phyloP scores from a whole-genome alignment of 2,113 vertebrate genomes.

The Monopterus albus region DNA sequence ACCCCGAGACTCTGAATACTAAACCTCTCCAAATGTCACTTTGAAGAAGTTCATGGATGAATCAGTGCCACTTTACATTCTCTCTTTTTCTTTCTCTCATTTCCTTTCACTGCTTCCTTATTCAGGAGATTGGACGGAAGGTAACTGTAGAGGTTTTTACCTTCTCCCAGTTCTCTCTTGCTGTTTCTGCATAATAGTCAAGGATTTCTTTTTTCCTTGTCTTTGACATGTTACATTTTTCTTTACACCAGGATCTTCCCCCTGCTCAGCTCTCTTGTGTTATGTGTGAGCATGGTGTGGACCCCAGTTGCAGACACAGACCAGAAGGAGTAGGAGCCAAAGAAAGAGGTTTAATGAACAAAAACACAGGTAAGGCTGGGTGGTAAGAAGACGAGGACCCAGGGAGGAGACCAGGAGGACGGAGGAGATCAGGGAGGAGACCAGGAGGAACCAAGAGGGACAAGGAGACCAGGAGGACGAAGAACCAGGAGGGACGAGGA shows the following conservation, averaged over 20 bases:
- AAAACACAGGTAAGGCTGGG: no score
- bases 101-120: conserved; percentile 37
- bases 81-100: conserved; percentile 26
- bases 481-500: no score
- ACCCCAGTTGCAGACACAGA: no score
- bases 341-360: no score
- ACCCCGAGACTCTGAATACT: conserved; percentile 47
- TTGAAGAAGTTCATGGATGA: conserved; percentile 65
- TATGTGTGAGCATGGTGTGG: no score
- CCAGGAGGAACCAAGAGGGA: no score
- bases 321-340: no score
- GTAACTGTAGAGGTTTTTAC: conserved; percentile 48
- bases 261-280: not conserved
- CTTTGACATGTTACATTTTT: conserved; percentile 22
- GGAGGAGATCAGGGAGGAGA: no score
- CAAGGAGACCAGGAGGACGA: no score
- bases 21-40: conserved; percentile 61
- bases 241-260: conserved; percentile 2
- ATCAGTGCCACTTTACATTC: conserved; percentile 39
- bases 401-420: no score
- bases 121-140: conserved; percentile 60
- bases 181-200: conserved; percentile 15
- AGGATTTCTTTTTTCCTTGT: conserved; percentile 21
- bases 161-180: not conserved
- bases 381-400: no score